Evolutionary conservation across 2,797 vertebrate species (phyloP), one percentile per base, ranked within the genome.

Genomic region (Cryptoprocta ferox): DNA sequence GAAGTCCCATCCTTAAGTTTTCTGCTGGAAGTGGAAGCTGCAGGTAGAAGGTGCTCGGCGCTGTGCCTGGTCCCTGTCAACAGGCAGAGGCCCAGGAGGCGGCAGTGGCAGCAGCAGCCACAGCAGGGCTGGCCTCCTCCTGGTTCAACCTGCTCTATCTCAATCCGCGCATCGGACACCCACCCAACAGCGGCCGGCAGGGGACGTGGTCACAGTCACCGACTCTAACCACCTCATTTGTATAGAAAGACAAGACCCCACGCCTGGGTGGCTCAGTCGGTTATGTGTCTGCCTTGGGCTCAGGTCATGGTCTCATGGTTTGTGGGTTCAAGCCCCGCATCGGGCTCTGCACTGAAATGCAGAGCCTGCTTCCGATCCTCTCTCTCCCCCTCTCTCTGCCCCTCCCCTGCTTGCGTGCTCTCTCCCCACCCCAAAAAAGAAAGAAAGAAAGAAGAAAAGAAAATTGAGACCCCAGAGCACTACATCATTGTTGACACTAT

Each of bases 1-100:
- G 4, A 8, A 16, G 50, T 7, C 63, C 63, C 16, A 1, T 2
- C 24, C 4, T 30, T 12, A 15, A 30, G 63, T 4, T 15, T 61
- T 24, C 11, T 13, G 50, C 45, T 3, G 16, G 71, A 7, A 48
- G 53, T 4, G 37, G 39, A 45, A 30, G 28, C 9, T 2, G 18
- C 11, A 6, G 2, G 26, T 16, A 3, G 18, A 3, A 50, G 11
- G 18, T 5, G 26, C 73, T 19, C 14, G 3, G 32, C 1, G 1
- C 15, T 4, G 16, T 7, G 28, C 18, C 19, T 2, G 39, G 32
- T 5, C 2, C 39, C 35, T 8, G 9, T 6, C 30, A 2, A 82
- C 32, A 76, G 13, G 3, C 65, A 70, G 56, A 70, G 1, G 15
- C 59, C 24, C 13, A 0, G 16, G 7, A 42, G 45, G 63, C 42